Base-by-base conservation (phyloP, 2,888 invertebrate species). In the Morinoia aosen region DNA sequence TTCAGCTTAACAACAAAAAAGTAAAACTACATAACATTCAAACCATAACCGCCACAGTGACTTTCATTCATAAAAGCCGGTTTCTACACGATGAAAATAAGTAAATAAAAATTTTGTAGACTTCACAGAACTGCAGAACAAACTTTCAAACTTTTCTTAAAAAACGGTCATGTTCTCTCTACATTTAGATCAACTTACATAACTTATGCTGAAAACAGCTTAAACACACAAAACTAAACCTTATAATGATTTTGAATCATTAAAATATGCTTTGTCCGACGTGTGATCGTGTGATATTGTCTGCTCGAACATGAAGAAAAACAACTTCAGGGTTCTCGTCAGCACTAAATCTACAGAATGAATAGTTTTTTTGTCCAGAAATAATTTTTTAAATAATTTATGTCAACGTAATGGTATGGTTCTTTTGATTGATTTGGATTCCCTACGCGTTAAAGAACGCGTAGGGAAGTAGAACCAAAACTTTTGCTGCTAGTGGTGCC, bases 1-100 rank as follows among this genome's bases (percentile, higher is more conserved):
- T 33, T 76, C 76, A 76, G 76, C 25, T 14, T 76, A 76, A 76
- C 76, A 76, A 76, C 76, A 76, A 76, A 76, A 76, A 76, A 76
- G 76, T 76, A 76, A 33, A 76, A 76, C 25, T 76, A 76, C 76
- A 76, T 76, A 76, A 76, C 76, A 76, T 76, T 76, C 76, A 76
- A 76, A 10, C 76, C 25, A 33, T 33, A 76, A 16, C 76, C 76
- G 33, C 25, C 76, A 76, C 33, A 33, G 25, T 25, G 25, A 76
- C 76, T 76, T 76, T 76, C 76, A 76, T 76, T 33, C 16, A 33
- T 76, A 76, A 33, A 76, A 19, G 76, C 76, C 76, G 25, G 25
- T 76, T 76, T 76, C 25, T 76, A 12, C 76, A 76, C 16, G 25
- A 76, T 33, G 16, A 33, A 76, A 76, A 33, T 76, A 76, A 25